These are phyloP conservation scores for Heliconius sara DNA, from an alignment of 2,888 invertebrate genomes.

Conservation along the genomic window DNA sequence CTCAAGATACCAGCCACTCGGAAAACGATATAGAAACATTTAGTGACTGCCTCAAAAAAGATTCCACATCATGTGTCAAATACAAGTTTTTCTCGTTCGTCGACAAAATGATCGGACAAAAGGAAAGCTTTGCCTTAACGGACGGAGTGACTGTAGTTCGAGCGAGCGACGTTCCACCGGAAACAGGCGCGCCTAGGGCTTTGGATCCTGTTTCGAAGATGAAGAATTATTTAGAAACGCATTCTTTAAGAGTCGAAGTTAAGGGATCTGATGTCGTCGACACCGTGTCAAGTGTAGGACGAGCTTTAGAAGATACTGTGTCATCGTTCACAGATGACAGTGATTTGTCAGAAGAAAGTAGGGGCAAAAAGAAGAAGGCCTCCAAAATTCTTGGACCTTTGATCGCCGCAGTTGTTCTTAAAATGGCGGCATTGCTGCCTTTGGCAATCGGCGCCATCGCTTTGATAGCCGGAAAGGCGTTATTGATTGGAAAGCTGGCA, in stretches of 20 bases:
- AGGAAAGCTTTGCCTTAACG: conserved; percentile 90
- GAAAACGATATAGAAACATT: conserved; percentile 92
- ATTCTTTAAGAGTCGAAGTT: conserved; percentile 92
- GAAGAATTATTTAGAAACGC: conserved; percentile 90
- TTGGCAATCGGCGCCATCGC: conserved; percentile 92
- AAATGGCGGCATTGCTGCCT: conserved; percentile 91
- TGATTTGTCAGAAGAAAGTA: conserved; percentile 86
- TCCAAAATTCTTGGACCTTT: conserved; percentile 91
- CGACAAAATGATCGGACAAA: conserved; percentile 92
- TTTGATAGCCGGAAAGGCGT: conserved; percentile 92
- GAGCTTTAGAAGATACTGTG: conserved; percentile 90
- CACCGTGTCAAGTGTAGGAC: conserved; percentile 90
- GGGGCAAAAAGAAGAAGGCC: conserved; percentile 93
- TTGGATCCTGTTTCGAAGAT: conserved; percentile 88
- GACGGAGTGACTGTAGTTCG: conserved; percentile 93
- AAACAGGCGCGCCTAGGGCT: conserved; percentile 91
- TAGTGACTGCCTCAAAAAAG: conserved; percentile 92
- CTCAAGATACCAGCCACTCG: conserved; percentile 87
- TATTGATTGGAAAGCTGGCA: conserved; percentile 93
- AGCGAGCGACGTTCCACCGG: conserved; percentile 87
- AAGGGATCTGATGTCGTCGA: conserved; percentile 93
- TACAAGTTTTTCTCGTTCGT: conserved; percentile 94
- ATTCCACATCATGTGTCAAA: conserved; percentile 92
- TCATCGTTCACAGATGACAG: conserved; percentile 86
- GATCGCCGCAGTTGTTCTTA: conserved; percentile 89